Evolutionary conservation across 2,113 vertebrate genomes (phyloP).

Genomic region (Heptranchias perlo): DNA sequence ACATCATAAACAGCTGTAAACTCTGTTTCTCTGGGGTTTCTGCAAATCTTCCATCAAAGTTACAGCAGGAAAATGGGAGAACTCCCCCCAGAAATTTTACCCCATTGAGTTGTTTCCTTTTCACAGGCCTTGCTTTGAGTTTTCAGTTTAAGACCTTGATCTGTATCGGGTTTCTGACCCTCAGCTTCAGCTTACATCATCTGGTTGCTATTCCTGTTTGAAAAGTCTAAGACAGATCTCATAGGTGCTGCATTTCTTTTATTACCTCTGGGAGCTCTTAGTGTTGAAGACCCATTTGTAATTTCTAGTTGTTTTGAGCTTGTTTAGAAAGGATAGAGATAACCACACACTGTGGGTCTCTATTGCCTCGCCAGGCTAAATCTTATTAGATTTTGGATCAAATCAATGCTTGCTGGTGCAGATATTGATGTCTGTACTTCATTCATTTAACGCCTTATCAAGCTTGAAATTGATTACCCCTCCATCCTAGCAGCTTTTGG

Average conservation of each 20-base stretch:
- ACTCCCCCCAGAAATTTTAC: neutral
- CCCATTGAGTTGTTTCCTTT: neutral
- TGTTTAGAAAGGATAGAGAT: conserved; percentile 29
- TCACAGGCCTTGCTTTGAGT: neutral
- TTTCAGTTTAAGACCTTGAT: neutral
- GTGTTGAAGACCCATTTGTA: neutral
- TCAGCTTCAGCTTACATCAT: neutral
- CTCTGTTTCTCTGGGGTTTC: neutral
- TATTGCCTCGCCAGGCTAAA: conserved; percentile 32
- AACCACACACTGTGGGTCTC: conserved; percentile 1
- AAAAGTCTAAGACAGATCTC: neutral
- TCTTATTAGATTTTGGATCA: conserved; percentile 36
- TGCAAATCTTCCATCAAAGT: neutral
- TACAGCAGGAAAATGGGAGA: neutral
- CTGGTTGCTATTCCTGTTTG: neutral
- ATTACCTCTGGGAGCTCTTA: neutral
- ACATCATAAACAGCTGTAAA: neutral
- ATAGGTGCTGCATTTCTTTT: neutral
- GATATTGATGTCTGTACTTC: conserved; percentile 35
- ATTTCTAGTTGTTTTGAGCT: conserved; percentile 31
- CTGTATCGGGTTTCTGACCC: neutral
- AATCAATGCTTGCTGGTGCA: conserved; percentile 33
- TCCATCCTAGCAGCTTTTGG: conserved; percentile 26
- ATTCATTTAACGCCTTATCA: conserved; percentile 35
- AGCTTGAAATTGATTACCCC: conserved; percentile 33